Base-by-base conservation (phyloP, 2,888 invertebrate genomes). In the Hirtodrosophila histrioides region DNA sequence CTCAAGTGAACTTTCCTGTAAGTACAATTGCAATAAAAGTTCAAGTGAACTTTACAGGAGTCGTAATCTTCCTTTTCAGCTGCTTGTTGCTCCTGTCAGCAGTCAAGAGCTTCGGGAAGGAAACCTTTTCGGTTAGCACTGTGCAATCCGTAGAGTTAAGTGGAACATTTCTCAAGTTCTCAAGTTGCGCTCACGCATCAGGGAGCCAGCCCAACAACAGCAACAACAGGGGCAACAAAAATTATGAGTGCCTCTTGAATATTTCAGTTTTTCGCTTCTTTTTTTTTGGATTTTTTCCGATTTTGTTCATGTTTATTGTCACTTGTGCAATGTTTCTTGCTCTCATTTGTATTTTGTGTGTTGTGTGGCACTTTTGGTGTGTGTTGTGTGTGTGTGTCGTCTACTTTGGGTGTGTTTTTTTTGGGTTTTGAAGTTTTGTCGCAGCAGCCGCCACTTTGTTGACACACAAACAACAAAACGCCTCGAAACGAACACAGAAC, bases 241-340 rank as follows among this genome's bases (percentile, higher is more conserved):
- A 82, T 75, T 83, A 77, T 83, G 84, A 82, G 82, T 75, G 69
- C 39, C 68, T 46, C 82, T 82, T 65, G 65, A 77, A 60, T 43
- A 54, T 63, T 79, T 71, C 56, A 56, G 29, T 31, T 39, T 31
- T 44, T 53, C 44, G 17, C n/a, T n/a, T n/a, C n/a, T 36, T 57
- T 56, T 46, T 55, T 17, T 64, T 41, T 43, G 24, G 39, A 41
- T 35, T 43, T 36, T 17, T 36, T 9, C 39, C 31, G 23, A 27
- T 17, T 24, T 50, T 36, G 56, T 53, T 33, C 60, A 61, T 71
- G 40, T 62, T 76, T 75, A 64, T 79, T 86, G 74, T 84, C 81
- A 73, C 63, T 62, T 66, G 68, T 63, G 67, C 56, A 46, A 69
- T 72, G 62, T 72, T 78, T 68, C 29, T 58, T 48, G 27, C 36